phyloP scores from a whole-genome alignment of 2,888 invertebrate genomes.

The Trileptium ribeirensis region DNA sequence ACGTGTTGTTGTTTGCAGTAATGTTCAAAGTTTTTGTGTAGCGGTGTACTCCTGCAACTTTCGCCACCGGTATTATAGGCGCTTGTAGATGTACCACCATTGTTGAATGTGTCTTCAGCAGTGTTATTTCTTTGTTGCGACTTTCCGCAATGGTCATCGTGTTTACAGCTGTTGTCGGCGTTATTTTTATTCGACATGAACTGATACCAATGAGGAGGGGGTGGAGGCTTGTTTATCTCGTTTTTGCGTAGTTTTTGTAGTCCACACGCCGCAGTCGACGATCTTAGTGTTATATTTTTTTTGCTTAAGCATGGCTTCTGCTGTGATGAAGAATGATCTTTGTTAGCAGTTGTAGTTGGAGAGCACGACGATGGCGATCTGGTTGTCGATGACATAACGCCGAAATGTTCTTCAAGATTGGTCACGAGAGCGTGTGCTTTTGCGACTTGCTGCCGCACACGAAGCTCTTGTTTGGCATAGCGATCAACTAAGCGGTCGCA shows the following conservation, averaged over 20 bases:
- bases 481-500: constrained; percentile 55
- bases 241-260: neutral
- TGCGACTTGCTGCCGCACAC: constrained; percentile 34
- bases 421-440: constrained; percentile 9
- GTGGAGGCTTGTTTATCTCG: neutral
- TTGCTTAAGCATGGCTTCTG: no score
- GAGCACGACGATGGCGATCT: neutral
- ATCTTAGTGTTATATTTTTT: neutral
- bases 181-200: neutral
- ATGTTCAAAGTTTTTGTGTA: constrained; percentile 47
- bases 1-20: no score
- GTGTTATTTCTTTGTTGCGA: no score
- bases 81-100: constrained; percentile 59
- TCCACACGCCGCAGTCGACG: neutral
- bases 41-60: constrained; percentile 64
- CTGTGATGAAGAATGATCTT: neutral
- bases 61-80: constrained; percentile 68
- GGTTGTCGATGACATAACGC: neutral
- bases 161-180: neutral
- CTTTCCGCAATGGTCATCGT: no score
- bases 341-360: neutral
- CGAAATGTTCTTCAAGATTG: constrained; percentile 25
- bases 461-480: constrained; percentile 46
- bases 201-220: constrained; percentile 13
- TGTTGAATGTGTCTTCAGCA: neutral